Evolutionary conservation across 2,797 vertebrate species (phyloP).

Genomic region (Ptychadena robeensis): DNA sequence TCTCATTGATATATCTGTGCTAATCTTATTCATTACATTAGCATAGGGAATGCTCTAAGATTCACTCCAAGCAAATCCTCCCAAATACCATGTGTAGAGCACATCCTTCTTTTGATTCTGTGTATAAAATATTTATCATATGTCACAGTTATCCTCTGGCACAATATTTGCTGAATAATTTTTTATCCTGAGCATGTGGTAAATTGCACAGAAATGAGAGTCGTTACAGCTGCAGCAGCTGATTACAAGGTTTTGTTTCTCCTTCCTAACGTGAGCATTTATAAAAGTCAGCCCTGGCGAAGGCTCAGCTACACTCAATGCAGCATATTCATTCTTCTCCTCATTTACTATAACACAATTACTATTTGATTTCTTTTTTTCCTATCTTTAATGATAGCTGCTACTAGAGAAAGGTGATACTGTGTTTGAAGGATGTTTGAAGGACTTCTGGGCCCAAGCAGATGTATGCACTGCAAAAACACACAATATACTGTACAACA

Average conservation of each 20-base stretch:
- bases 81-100: slow-evolving; percentile 73
- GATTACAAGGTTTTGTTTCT: slow-evolving; percentile 32
- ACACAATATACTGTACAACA: no score
- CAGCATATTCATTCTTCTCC: background rate
- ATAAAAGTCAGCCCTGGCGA: slow-evolving; percentile 1
- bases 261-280: background rate
- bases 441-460: no score
- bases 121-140: slow-evolving; percentile 81
- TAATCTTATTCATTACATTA: slow-evolving; percentile 66
- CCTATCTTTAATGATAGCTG: no score
- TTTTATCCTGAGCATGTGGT: slow-evolving; percentile 69
- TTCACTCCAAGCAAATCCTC: slow-evolving; percentile 70
- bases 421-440: no score
- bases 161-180: slow-evolving; percentile 67
- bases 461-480: no score
- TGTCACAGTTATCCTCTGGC: slow-evolving; percentile 70
- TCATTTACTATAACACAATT: no score
- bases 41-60: slow-evolving; percentile 61
- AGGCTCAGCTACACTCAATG: background rate
- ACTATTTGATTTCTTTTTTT: no score
- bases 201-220: slow-evolving; percentile 68
- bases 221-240: slow-evolving; percentile 30
- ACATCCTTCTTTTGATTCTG: slow-evolving; percentile 76
- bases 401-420: no score
- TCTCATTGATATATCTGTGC: slow-evolving; percentile 51